Base-by-base conservation (phyloP, 2,888 invertebrate species). In the Sphaerophoria taeniata region DNA sequence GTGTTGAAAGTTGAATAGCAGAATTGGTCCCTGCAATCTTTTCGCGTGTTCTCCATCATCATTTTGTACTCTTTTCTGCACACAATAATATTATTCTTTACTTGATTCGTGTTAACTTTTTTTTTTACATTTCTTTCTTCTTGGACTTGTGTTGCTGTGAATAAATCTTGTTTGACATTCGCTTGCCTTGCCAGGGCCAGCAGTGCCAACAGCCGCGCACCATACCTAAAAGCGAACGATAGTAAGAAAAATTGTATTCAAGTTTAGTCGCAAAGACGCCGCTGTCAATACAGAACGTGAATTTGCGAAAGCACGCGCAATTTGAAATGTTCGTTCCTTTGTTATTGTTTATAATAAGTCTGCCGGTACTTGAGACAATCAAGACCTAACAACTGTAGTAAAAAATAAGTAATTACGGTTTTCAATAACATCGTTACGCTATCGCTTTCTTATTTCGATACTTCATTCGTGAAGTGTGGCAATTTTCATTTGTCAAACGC, bases 201-300 rank as follows among this genome's bases (percentile, higher is more conserved):
- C 24, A 11, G 39, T 36, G 3, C 24, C 31, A 51, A n/a, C 39
- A 67, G 24, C 24, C 24, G 24, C 24, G 24, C 24, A 24, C 24
- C 24, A 24, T 24, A 24, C 24, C 24, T 2, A 24, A 24, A 2
- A 24, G 24, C 24, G 2, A 24, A 24, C 2, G 24, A 24, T 24
- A 24, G 24, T 24, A 24, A 24, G 39, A 53, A 9, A 43, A 43
- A 11, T 5, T 39, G 0, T 53, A 31, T 65, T 65, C 65, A 16
- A 39, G 65, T 65, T 67, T 53, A 67, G 67, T 67, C 67, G 67
- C 39, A 39, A 67, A 51, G 49, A 36, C 14, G 39, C 51, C 53
- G 67, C 45, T 31, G 39, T 9, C 39, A 67, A 31, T 36, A 36
- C 34, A 49, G 24, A 24, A 24, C 24, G 24, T 24, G 24, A 24